Evolutionary conservation across 1,140 invertebrate species (phyloP), one percentile per base, ranked within the genome.

Genomic region (Eueides isabella): DNA sequence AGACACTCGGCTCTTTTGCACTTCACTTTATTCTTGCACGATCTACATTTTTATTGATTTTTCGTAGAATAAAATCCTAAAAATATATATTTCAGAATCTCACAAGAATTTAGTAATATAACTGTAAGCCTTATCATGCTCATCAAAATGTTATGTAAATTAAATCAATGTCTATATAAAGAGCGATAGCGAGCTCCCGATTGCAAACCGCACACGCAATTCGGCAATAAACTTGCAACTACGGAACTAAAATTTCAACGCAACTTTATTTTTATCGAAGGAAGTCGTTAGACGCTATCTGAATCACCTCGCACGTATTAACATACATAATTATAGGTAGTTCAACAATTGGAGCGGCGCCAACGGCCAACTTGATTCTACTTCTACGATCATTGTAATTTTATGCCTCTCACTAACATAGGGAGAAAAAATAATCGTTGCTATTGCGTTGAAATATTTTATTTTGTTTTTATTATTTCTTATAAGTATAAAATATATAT

Each of bases 301-400:
- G 85, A 86, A 83, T 85, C 87, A 87, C 88, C 85, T 87, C 89
- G 82, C 83, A 84, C 85, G 81, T 89, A 92, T 92, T 92, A 92
- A 90, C 90, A 92, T 92, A 90, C 86, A 92, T 92, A 90, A 92
- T 92, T 92, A 89, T 90, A 90, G 90, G 88, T 87, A 90, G 89
- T 90, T 89, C 86, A 89, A 86, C 88, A 85, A 88, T 86, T 90
- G 89, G 89, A 88, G 75, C 79, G 74, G 74, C 81, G 89, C 89
- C 88, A 90, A 84, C 85, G 80, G 89, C 89, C 88, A 90, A 84
- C 85, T 85, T 80, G 84, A 86, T 85, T 81, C 82, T 78, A 85
- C 80, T 88, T 84, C 75, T 79, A 81, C 85, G 71, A 80, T 79
- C 83, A 82, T 89, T 88, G 86, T 85, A 85, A 80, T 86, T 88